phyloP scores from a whole-genome alignment of 1,140 invertebrate genomes.

The Diorhabda carinulata region DNA sequence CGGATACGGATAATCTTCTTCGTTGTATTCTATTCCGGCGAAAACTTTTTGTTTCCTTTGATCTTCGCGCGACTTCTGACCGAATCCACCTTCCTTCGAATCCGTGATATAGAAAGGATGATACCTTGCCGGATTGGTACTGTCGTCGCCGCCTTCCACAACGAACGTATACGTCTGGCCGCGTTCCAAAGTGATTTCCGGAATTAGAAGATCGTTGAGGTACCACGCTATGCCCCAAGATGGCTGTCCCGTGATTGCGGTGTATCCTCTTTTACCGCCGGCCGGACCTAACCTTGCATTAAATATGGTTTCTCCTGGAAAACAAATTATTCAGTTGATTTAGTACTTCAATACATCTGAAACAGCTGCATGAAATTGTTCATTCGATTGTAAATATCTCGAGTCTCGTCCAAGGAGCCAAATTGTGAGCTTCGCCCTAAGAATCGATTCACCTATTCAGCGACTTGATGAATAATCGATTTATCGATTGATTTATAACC shows the following conservation, averaged over 20 bases:
- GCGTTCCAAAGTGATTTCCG: slow-evolving; percentile 84
- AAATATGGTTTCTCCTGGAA: slow-evolving; percentile 56
- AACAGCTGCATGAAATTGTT: background rate
- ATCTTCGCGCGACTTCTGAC: slow-evolving; percentile 67
- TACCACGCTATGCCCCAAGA: slow-evolving; percentile 93
- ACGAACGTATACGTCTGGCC: slow-evolving; percentile 85
- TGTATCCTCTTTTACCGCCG: slow-evolving; percentile 75
- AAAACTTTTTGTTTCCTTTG: slow-evolving; percentile 61
- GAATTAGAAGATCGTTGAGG: slow-evolving; percentile 86
- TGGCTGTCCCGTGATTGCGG: slow-evolving; percentile 71
- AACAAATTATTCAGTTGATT: slow-evolving; percentile 4
- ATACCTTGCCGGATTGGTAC: slow-evolving; percentile 68
- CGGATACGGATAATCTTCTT: slow-evolving; percentile 71
- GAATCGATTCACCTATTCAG: no score
- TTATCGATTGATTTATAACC: no score
- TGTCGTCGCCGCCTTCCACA: slow-evolving; percentile 74
- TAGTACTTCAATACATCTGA: slow-evolving; percentile 5
- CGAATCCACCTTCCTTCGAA: slow-evolving; percentile 76
- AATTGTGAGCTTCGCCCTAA: no score
- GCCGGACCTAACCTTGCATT: slow-evolving; percentile 77
- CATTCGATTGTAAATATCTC: no score
- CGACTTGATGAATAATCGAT: no score
- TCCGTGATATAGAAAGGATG: slow-evolving; percentile 94
- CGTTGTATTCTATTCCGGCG: slow-evolving; percentile 74
- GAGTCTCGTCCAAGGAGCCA: no score